Conservation (phyloP, 2,888 invertebrate species). For the Caenorhabditis zanzibari region DNA sequence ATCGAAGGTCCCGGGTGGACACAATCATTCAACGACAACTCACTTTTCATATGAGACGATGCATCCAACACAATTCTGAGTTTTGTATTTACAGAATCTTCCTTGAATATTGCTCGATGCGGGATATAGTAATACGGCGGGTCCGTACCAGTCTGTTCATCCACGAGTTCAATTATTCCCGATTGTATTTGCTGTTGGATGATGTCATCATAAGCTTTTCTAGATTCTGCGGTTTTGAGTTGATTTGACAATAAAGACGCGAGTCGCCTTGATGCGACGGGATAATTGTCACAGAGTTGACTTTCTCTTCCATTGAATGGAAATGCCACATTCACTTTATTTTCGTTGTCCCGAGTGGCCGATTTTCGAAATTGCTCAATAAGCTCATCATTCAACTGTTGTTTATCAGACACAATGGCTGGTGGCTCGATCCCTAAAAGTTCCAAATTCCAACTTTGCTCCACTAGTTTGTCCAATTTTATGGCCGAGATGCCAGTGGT, state of each 20-base stretch:
- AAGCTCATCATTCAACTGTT: not conserved
- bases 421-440: not conserved
- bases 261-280: not conserved
- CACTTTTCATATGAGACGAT: conserved; percentile 21
- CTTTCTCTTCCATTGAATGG: not conserved
- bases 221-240: not conserved
- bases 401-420: not conserved
- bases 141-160: not conserved
- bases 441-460: conserved; percentile 3
- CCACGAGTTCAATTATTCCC: not conserved
- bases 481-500: not conserved
- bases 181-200: not conserved
- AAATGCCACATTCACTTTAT: not conserved
- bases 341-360: not conserved
- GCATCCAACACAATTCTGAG: conserved; percentile 68
- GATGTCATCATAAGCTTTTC: not conserved
- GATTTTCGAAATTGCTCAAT: not conserved
- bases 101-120: conserved; percentile 56
- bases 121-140: conserved; percentile 47
- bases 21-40: conserved; percentile 66
- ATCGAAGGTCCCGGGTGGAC: conserved; percentile 56
- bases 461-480: not conserved
- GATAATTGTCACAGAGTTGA: not conserved
- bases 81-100: conserved; percentile 48
- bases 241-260: not conserved